phyloP scores from a whole-genome alignment of 2,888 invertebrate species.

The Pedicia rivosa region DNA sequence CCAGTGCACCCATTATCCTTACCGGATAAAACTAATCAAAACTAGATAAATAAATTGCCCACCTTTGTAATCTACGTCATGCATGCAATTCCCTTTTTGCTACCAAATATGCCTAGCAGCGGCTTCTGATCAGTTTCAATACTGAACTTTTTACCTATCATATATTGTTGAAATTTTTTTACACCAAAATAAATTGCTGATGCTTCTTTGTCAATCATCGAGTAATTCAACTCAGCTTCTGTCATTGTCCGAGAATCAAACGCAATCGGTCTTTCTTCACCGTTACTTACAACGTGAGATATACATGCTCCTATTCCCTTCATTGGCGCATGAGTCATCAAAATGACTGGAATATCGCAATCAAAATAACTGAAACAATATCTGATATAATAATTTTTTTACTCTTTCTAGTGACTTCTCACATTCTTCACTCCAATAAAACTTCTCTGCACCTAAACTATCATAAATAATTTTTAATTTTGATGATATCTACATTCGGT shows the following conservation, averaged over 20 bases:
- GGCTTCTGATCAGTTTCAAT: slow-evolving; percentile 8
- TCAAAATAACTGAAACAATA: too few species aligned
- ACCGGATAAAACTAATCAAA: slow-evolving; percentile 3
- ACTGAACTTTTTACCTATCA: slow-evolving; percentile 9
- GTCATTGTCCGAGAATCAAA: not conserved
- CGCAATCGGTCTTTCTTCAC: not conserved
- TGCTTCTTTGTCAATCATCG: not conserved
- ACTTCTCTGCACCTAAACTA: too few species aligned
- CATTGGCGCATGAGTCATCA: too few species aligned
- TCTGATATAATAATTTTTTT: slow-evolving; percentile 8
- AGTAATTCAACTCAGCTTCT: not conserved
- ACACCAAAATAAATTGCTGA: slow-evolving; percentile 4
- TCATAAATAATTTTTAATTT: too few species aligned
- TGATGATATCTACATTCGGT: too few species aligned
- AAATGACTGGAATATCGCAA: too few species aligned
- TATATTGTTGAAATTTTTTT: slow-evolving; percentile 13
- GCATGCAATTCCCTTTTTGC: slow-evolving; percentile 4
- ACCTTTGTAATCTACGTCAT: slow-evolving; percentile 8
- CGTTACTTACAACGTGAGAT: not conserved
- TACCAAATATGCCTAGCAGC: slow-evolving; percentile 5
- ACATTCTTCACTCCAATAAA: too few species aligned
- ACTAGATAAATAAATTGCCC: slow-evolving; percentile 6
- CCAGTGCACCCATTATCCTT: not conserved
- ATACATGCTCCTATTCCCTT: not conserved
- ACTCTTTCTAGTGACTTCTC: slow-evolving; percentile 5